Evolutionary conservation across 2,113 vertebrate genomes (phyloP), one percentile per base, ranked within the genome.

Genomic region (Anolis sagrei): DNA sequence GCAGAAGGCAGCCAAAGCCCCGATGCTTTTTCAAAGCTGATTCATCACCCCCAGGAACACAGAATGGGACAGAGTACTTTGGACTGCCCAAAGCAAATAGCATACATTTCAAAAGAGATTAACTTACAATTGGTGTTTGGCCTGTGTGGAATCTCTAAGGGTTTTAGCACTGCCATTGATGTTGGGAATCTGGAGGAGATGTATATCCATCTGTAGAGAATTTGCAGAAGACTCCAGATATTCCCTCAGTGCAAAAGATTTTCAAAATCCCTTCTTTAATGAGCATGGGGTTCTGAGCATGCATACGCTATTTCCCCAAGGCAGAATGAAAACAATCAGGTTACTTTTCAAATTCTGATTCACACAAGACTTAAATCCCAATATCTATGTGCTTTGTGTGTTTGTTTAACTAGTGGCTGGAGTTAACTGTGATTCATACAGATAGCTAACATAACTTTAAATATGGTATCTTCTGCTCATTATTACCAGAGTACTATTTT

Each of bases 61-160:
- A 49, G 54, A 72, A 79, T 85, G 51, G 69, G 69, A 64, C 69
- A 80, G 49, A 61, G 21, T 7, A 4, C 23, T 49, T 2, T 74
- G 29, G 58, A 39, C 39, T 80, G 54, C 69, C 39, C 58, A 75
- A 79, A 86, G 61, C 68, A 73, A 79, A 79, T 32, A 36, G n/a
- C 54, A 51, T 86, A 58, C 34, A 80, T 80, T 74, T 49, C 36
- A 80, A 79, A 77, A 79, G 76, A 77, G 68, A 74, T 74, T 74
- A 21, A 64, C 54, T 58, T 49, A 62, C 70, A 36, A 32, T 48
- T 79, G 32, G 23, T 19, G 7, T 51, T 80, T 74, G 23, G 84
- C 13, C n/a, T 74, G 51, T 49, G 48, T 61, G 49, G 69, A 62
- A 49, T 29, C 21, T 48, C 18, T 51, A 32, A 29, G 48, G n/a